phyloP scores from a whole-genome alignment of 2,888 invertebrate genomes.

The Eristalis intricaria region DNA sequence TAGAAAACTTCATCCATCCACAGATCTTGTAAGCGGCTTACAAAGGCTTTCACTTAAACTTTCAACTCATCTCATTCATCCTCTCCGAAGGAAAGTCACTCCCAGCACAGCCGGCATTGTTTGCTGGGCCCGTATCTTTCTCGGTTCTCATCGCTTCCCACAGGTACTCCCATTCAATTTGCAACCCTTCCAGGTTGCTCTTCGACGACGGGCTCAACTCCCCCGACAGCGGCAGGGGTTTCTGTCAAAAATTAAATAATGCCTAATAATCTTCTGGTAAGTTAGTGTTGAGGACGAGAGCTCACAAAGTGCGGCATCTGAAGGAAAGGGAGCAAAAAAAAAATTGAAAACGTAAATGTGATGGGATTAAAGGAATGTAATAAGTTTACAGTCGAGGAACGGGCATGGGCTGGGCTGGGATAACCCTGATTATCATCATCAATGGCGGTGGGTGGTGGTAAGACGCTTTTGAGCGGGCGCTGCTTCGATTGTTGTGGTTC shows the following conservation, averaged over 20 bases:
- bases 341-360: conserved; percentile 40
- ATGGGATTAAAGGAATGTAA: conserved; percentile 64
- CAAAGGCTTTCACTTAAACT: conserved; percentile 64
- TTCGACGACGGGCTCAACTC: not conserved
- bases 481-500: conserved; percentile 54
- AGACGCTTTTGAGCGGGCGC: not conserved
- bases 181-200: conserved; percentile 42
- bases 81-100: conserved; percentile 9
- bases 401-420: conserved; percentile 3
- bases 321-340: not conserved
- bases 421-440: conserved; percentile 62
- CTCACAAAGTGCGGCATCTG: not conserved
- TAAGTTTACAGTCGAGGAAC: conserved; percentile 50
- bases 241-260: conserved; percentile 64
- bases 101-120: not conserved
- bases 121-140: conserved; percentile 33
- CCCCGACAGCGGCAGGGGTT: conserved; percentile 10
- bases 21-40: conserved; percentile 63
- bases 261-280: conserved; percentile 57
- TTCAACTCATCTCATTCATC: conserved; percentile 54
- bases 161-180: conserved; percentile 47
- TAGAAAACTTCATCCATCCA: conserved; percentile 59
- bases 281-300: conserved; percentile 24
- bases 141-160: not conserved
- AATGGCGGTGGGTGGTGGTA: conserved; percentile 16